A percentile compares a stretch with the other conserved stretches of the same genome.
These are phyloP conservation scores for Zingel zingel DNA, from an alignment of 2,113 vertebrate species.

Conservation along the genomic window DNA sequence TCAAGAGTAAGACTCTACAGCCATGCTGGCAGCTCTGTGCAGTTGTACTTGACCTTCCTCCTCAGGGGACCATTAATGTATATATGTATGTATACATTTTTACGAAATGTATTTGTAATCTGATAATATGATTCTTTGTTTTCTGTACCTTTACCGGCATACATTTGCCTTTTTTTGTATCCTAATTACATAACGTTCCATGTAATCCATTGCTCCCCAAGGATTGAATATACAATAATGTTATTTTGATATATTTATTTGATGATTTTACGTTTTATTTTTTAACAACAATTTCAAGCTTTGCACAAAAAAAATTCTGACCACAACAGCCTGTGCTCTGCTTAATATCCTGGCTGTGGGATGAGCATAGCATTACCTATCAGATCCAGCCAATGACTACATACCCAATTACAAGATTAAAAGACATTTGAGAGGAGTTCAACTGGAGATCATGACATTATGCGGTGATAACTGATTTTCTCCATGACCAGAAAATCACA, in stretches of 20 bases:
- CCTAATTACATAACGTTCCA: no score
- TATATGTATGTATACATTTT: no score
- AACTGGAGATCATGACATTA: constrained; percentile 68
- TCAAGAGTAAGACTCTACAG: not conserved
- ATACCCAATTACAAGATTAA: constrained; percentile 65
- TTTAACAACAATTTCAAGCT: constrained; percentile 85
- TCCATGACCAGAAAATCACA: constrained; percentile 44
- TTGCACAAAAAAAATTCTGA: constrained; percentile 79
- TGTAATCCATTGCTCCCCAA: no score
- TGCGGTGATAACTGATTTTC: constrained; percentile 56
- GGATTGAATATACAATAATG: not conserved
- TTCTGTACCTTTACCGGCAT: no score
- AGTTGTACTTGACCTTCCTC: no score
- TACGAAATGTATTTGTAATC: no score
- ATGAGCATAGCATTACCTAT: constrained; percentile 75
- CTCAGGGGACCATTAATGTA: no score
- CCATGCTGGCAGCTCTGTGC: no score
- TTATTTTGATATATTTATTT: constrained; percentile 74
- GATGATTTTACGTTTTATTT: constrained; percentile 68
- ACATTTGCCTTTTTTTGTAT: no score
- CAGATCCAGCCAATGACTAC: constrained; percentile 73
- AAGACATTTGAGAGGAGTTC: constrained; percentile 70
- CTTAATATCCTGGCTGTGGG: constrained; percentile 65
- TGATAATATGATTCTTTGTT: no score
- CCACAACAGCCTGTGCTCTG: constrained; percentile 77